Base-by-base conservation (phyloP, 2,113 vertebrate species). In the Coturnix japonica region DNA sequence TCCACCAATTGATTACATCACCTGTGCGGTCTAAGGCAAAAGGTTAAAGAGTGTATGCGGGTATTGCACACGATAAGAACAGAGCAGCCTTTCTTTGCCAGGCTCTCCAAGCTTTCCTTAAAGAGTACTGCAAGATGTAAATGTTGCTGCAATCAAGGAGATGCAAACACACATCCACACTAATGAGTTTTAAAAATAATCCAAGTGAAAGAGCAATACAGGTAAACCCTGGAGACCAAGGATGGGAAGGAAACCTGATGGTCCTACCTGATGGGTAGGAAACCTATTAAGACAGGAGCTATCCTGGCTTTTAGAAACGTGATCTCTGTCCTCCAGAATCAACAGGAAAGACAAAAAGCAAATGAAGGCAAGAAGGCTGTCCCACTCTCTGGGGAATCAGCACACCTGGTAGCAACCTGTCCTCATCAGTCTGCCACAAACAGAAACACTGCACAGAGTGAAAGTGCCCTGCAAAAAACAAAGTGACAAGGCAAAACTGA, bases 71-170 rank as follows among this genome's bases (percentile, higher is more conserved):
- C 1, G 37, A 56, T 91, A 89, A 87, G 91, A 95, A 94, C 84
- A 93, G 81, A 92, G 44, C 39, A 84, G 73, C 75, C 81, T 95
- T 94, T 94, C 87, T 95, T 94, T 77, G 64, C 49, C 41, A 77
- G 75, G 75, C 60, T 89, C 84, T 39, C 3, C 41, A 85, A 87
- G 51, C 63, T 60, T 39, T 87, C 91, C 66, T 91, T 74, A 88
- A 76, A 92, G 46, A 77, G 53, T 16, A 70, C 1, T 71, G 85
- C 64, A 43, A 39, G 46, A 93, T 51, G 87, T 66, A 43, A 66
- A 71, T 51, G 53, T 39, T 64, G 10, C 67, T 4, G 2, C 31
- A 67, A 89, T 76, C 64, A 53, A 76, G 71, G 31, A 84, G 33
- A 56, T 66, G 31, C 37, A 79, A 70, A 84, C 47, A 57, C 5